Conservation (phyloP, 2,888 invertebrate genomes). For the Himalopsyche tibetana region DNA sequence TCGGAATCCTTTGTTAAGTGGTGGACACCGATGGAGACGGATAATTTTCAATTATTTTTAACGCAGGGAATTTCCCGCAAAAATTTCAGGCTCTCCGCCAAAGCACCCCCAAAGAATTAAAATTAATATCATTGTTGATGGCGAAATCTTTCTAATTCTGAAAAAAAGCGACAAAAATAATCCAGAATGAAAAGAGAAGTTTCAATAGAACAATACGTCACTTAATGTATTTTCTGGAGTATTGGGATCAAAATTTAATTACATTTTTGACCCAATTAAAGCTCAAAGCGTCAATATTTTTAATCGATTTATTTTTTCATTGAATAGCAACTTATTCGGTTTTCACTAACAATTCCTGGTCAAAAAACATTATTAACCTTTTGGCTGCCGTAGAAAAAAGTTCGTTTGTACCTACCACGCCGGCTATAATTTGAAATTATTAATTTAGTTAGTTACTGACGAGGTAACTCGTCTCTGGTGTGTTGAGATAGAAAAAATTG, state of each 20-base stretch:
- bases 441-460: too few relatives aligned
- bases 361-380: too few relatives aligned
- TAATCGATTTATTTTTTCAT: too few relatives aligned
- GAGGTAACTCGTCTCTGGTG: too few relatives aligned
- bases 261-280: neutral
- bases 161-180: neutral
- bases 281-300: too few relatives aligned
- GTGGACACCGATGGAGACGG: neutral
- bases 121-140: conserved; percentile 14
- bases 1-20: conserved; percentile 2
- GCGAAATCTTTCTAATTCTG: neutral
- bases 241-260: neutral
- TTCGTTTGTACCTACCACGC: too few relatives aligned
- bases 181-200: neutral
- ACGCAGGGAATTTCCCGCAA: neutral
- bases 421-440: too few relatives aligned
- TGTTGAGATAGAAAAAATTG: too few relatives aligned
- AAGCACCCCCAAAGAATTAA: neutral
- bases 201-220: neutral
- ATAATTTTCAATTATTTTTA: conserved; percentile 26
- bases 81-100: neutral
- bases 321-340: too few relatives aligned
- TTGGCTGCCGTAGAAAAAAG: too few relatives aligned
- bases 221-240: neutral
- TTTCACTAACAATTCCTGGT: too few relatives aligned